Conservation (phyloP, 2,888 invertebrate species). For the Hydrotaea cyrtoneurina region DNA sequence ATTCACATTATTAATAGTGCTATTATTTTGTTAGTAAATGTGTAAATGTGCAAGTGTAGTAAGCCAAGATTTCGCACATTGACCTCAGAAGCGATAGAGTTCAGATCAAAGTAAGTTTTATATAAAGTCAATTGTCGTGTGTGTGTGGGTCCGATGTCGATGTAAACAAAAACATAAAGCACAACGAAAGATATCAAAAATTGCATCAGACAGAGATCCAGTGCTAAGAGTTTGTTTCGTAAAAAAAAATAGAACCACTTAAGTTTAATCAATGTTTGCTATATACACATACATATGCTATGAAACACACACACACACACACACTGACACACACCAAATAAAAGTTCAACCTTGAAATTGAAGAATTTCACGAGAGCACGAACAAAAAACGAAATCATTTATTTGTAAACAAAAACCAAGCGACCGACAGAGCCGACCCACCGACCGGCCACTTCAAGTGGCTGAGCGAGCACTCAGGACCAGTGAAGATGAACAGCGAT, state of each 20-base stretch:
- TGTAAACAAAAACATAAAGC: not conserved
- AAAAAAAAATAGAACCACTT: conserved; percentile 26
- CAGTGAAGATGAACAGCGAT: not conserved
- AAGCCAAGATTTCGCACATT: too few species aligned
- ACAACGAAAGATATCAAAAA: not conserved
- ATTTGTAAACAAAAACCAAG: not conserved
- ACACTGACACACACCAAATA: not conserved
- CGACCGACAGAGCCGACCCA: not conserved
- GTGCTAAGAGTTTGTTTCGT: not conserved
- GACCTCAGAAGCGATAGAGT: not conserved
- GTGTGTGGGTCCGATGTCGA: not conserved
- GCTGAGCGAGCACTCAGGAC: not conserved
- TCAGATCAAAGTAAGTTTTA: conserved; percentile 3
- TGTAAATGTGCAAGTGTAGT: not conserved
- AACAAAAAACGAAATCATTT: not conserved
- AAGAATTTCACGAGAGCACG: not conserved
- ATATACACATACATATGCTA: too few species aligned
- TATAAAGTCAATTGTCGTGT: not conserved
- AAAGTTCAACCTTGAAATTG: conserved; percentile 24
- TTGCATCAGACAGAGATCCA: not conserved
- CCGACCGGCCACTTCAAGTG: not conserved
- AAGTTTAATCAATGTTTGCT: conserved; percentile 26
- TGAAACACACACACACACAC: not conserved
- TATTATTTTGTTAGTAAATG: not conserved
- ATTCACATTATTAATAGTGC: not conserved